Percentiles rank a stretch among this genome's conserved stretches.
phyloP scores from a whole-genome alignment of 2,888 invertebrate genomes.

The Listrodromus nycthemerus region DNA sequence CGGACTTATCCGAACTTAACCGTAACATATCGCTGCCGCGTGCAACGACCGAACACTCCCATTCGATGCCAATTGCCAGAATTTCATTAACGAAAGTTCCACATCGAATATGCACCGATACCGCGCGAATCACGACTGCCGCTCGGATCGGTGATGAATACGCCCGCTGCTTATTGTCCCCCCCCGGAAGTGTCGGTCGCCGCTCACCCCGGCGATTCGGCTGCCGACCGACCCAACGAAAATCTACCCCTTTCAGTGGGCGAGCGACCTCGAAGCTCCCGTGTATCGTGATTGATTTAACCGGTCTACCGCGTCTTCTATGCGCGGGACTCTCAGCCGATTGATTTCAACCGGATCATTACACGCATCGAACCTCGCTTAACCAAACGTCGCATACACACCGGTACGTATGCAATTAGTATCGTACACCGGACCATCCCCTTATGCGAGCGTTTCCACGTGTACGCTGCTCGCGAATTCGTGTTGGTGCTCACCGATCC shows the following conservation, averaged over 20 bases:
- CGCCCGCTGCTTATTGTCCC: conserved; percentile 34
- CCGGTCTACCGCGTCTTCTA: conserved; percentile 67
- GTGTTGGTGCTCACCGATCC: conserved; percentile 11
- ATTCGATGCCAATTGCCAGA: not conserved
- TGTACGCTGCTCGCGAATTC: not conserved
- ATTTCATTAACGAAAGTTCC: not conserved
- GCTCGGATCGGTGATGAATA: conserved; percentile 8
- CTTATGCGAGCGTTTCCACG: not conserved
- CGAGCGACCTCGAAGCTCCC: not conserved
- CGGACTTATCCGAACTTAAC: too few species aligned
- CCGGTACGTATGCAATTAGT: not conserved
- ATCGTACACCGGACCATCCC: conserved; percentile 8
- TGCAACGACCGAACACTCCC: too few species aligned
- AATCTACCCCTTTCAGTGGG: not conserved
- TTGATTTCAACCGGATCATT: conserved; percentile 68
- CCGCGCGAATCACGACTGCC: not conserved
- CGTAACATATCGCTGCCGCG: too few species aligned
- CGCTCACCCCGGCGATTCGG: not conserved
- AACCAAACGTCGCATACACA: not conserved
- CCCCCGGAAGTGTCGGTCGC: conserved; percentile 12
- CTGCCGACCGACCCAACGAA: not conserved
- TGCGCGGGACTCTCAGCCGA: conserved; percentile 64
- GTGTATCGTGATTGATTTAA: conserved; percentile 61
- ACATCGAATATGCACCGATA: conserved; percentile 6
- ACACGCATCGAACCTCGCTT: conserved; percentile 61